Base-by-base conservation (phyloP, 1,140 invertebrate genomes). In the Caenorhabditis remanei region DNA sequence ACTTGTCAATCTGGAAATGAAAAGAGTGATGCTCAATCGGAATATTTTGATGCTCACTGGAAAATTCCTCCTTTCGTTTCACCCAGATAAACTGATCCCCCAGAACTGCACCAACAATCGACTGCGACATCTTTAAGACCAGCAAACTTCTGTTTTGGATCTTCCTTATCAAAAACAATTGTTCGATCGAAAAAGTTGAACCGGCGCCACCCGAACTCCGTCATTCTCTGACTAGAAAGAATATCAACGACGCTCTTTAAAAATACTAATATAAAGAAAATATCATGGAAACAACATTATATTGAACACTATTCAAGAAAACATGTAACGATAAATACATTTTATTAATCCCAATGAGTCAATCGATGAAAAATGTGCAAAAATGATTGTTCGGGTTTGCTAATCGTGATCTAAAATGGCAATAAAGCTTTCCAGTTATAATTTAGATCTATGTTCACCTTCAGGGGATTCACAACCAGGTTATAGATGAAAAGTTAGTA, bases 161-260 rank as follows among this genome's bases (percentile, higher is more conserved):
- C 46, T 32, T 79, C 86, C 21, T 90, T 86, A 67, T 91, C 90
- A 11, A 16, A 61, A 14, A 90, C 85, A 7, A 67, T 21, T 41
- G 32, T 50, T 53, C 89, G 83, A 43, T 91, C 89, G 87, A 91
- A 91, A 56, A 91, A 91, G 58, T 89, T 87, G 65, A 91, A 91
- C 7, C 87, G 86, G 21, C 91, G 83, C 90, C 90, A 91, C 24
- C 90, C 90, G 41, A 91, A 85, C 40, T 91, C 90, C 2, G 85
- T 86, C 13, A 86, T 50, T 19, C n/a, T 86, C 21, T 87, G 40
- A 86, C 16, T 11, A 3, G 9, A 86, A 24, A 21, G 8, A 6
- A 58, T n/a, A 6, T 58, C 50, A 53, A 9, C 4, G 9, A 53
- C 16, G 50, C 9, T 53, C 16, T 53, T 53, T 9, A 16, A 53